Evolutionary conservation across 2,888 invertebrate genomes (phyloP).

Genomic region (Gymnosoma rotundatum): DNA sequence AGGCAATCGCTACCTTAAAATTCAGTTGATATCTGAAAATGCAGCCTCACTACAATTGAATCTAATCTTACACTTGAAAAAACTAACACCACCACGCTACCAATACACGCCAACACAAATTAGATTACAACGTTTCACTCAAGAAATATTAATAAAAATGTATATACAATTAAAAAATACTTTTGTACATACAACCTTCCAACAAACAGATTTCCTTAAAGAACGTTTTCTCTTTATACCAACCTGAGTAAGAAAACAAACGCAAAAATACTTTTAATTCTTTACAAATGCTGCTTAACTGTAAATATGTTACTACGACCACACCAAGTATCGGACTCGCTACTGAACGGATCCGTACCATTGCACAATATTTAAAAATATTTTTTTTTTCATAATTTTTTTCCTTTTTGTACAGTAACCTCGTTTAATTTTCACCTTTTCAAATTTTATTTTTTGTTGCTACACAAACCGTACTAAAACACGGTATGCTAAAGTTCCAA

Average conservation of each 20-base stretch:
- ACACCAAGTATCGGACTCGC: no score
- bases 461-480: no score
- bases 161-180: not conserved
- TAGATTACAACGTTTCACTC: not conserved
- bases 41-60: not conserved
- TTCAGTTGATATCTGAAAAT: not conserved
- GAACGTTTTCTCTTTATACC: not conserved
- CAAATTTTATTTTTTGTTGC: no score
- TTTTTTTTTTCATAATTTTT: no score
- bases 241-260: not conserved
- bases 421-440: no score
- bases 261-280: not conserved
- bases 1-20: constrained; percentile 9
- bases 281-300: constrained; percentile 23
- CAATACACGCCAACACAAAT: no score
- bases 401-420: no score
- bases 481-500: no score
- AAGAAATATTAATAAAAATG: not conserved
- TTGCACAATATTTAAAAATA: no score
- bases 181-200: constrained; percentile 14
- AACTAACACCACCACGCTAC: no score
- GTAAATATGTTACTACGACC: not conserved
- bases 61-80: not conserved
- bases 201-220: not conserved
- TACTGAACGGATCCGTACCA: no score